These are phyloP conservation scores for Crenuchus spilurus DNA, from an alignment of 2,797 vertebrate genomes.

Conservation along the genomic window DNA sequence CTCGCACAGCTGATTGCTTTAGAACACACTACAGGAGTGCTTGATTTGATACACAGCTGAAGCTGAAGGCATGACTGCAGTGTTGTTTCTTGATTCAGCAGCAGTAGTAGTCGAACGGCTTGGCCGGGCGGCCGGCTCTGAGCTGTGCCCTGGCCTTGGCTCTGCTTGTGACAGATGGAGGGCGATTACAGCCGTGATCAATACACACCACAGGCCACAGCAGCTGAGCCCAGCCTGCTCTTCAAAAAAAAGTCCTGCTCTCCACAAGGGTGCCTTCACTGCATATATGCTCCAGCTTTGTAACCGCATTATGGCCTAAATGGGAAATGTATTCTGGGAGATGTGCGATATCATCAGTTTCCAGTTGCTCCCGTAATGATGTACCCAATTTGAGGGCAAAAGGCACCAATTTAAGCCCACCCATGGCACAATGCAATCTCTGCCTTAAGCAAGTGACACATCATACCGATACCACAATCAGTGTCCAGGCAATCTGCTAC, in stretches of 20 bases:
- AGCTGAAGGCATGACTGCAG: too few relatives aligned
- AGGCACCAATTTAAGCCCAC: background rate
- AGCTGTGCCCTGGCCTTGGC: constrained; percentile 18
- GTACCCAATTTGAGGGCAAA: background rate
- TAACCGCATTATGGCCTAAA: constrained; percentile 4
- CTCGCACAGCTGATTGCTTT: too few relatives aligned
- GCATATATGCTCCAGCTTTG: constrained; percentile 14
- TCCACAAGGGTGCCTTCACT: background rate
- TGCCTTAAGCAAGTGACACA: constrained; percentile 18
- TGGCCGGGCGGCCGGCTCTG: background rate
- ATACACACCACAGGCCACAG: constrained; percentile 42
- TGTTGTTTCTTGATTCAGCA: too few relatives aligned
- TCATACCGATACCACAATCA: constrained; percentile 23
- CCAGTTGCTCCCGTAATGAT: constrained; percentile 7
- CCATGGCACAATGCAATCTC: background rate
- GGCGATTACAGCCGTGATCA: constrained; percentile 53
- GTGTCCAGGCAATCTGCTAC: constrained; percentile 37
- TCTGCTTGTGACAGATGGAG: constrained; percentile 46
- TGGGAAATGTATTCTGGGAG: background rate
- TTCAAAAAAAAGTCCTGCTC: constrained; percentile 12
- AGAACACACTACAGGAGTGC: background rate
- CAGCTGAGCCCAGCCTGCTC: constrained; percentile 39
- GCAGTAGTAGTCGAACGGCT: constrained; percentile 20
- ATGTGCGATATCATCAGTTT: background rate
- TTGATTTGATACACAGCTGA: background rate